phyloP scores from a whole-genome alignment of 2,113 vertebrate species.

The Aplodontia rufa region DNA sequence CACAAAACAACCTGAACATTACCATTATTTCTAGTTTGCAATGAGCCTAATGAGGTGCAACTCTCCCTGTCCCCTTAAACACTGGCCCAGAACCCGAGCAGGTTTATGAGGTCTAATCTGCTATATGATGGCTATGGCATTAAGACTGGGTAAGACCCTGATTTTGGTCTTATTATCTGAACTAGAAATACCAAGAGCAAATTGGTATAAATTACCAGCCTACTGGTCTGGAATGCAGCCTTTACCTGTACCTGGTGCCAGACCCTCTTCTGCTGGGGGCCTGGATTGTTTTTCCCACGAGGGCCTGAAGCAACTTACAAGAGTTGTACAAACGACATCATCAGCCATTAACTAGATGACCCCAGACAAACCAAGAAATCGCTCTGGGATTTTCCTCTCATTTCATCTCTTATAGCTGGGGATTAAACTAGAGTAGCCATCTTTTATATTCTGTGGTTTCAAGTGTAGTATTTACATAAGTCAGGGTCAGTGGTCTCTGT shows the following conservation, averaged over 20 bases:
- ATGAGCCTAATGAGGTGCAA: not conserved
- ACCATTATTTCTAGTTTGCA: not conserved
- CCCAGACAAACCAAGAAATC: not conserved
- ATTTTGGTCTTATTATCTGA: not conserved
- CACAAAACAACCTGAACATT: not conserved
- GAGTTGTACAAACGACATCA: not conserved
- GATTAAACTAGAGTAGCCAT: not conserved
- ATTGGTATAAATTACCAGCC: not conserved
- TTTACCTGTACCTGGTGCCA: not conserved
- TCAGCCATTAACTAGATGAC: not conserved
- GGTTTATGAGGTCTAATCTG: fast-evolving
- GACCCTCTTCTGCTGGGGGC: not conserved
- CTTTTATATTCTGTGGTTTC: not conserved
- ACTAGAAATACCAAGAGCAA: not conserved
- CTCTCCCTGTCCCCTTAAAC: not conserved
- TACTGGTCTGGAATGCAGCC: not conserved
- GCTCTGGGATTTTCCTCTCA: not conserved
- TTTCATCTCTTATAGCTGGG: not conserved
- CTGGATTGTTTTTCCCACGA: not conserved
- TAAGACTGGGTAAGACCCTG: not conserved
- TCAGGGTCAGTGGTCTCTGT: not conserved
- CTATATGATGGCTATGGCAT: fast-evolving
- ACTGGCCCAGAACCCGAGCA: not conserved
- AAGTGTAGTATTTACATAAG: not conserved
- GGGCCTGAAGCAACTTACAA: not conserved